Evolutionary conservation across 2,888 invertebrate genomes (phyloP), one percentile per base, ranked within the genome.

Genomic region (Acheta domesticus): DNA sequence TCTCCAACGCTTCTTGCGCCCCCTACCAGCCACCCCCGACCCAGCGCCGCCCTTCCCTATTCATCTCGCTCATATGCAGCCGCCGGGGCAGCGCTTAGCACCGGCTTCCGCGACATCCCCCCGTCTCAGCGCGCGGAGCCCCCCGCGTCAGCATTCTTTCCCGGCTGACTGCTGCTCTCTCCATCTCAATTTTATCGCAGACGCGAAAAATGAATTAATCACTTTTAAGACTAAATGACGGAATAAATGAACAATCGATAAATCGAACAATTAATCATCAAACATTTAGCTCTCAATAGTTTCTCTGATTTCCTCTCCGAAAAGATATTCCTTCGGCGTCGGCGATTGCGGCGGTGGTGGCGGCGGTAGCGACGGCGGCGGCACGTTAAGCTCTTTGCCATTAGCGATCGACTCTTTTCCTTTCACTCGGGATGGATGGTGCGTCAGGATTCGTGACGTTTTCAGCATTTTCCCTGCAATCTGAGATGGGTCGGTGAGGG

Each of bases 261-360:
- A 62, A 62, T 62, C 62, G 62, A 14, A 62, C 62, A 62, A 62
- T 62, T 62, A 62, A 62, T 62, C 62, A 62, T 62, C 62, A 62
- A 62, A 62, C n/a, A 62, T 8, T 62, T n/a, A 62, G 62, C 62
- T 12, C 62, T 62, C 62, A 62, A 62, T 62, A 62, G 62, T 62
- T 62, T n/a, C 14, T 62, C 62, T 62, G 62, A n/a, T 62, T 62
- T 62, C 62, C 62, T 62, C n/a, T 62, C 16, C 8, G 62, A n/a
- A 3, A 3, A 62, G 62, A 19, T 62, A 19, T 62, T 62, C 62
- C n/a, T n/a, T 62, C 62, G 5, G 62, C 36, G 36, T 36, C 36
- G 36, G 8, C 36, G 36, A 36, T 36, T 36, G 36, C 36, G 36
- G 36, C 8, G 36, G 36, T 8, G 36, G 8, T 36, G 36, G 36